Conservation (phyloP, 35 echinoderm and acorn worm species). For the Acanthaster planci region DNA sequence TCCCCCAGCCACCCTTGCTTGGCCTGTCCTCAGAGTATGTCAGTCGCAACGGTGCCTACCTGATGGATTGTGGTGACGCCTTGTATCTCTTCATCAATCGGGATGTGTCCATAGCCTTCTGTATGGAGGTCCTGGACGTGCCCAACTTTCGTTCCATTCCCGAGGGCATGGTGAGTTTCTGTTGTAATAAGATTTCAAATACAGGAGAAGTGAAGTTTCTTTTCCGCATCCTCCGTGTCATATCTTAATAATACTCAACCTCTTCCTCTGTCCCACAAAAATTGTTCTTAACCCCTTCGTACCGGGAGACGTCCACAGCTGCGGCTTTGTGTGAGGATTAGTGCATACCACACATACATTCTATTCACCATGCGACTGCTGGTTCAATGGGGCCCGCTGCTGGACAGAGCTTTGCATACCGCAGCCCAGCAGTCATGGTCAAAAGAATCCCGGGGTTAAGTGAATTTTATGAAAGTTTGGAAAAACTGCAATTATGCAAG, state of each 20-base stretch:
- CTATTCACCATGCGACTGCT: too few relatives aligned
- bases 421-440: too few relatives aligned
- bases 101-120: slow-evolving; percentile 71
- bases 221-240: background rate
- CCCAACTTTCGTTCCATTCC: slow-evolving; percentile 85
- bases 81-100: slow-evolving; percentile 75
- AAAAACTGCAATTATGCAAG: too few relatives aligned
- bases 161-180: slow-evolving; percentile 82
- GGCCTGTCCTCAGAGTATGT: slow-evolving; percentile 88
- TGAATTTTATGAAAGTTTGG: too few relatives aligned
- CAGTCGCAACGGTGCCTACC: slow-evolving; percentile 70
- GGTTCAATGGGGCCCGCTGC: too few relatives aligned
- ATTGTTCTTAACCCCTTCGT: too few relatives aligned
- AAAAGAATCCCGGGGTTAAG: too few relatives aligned
- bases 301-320: too few relatives aligned
- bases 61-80: slow-evolving; percentile 86
- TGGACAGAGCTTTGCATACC: too few relatives aligned
- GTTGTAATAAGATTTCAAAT: background rate
- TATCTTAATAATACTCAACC: background rate
- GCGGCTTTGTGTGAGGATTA: too few relatives aligned
- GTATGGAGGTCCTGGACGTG: slow-evolving; percentile 78
- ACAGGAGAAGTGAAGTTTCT: background rate
- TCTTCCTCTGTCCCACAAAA: background rate
- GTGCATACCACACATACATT: too few relatives aligned
- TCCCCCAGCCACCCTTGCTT: slow-evolving; percentile 74